phyloP scores from a whole-genome alignment of 92 coral and sea anemone species.

The Scolanthus callimorphus region DNA sequence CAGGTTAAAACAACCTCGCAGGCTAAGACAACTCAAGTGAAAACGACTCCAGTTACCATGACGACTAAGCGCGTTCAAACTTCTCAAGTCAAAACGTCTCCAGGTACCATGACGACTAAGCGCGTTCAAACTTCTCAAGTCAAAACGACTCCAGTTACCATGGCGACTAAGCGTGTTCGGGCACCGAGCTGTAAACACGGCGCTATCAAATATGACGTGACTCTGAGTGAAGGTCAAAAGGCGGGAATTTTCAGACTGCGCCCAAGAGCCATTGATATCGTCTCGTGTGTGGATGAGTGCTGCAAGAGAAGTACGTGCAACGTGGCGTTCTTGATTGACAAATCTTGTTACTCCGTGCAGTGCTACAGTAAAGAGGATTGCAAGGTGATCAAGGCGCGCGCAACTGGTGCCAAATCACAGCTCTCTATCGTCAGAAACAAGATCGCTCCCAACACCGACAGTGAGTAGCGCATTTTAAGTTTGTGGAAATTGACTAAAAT shows the following conservation, averaged over 20 bases:
- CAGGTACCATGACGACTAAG: neutral
- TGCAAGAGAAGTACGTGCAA: constrained; percentile 75
- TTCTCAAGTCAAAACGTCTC: neutral
- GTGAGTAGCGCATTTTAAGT: too few relatives aligned
- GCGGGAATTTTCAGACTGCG: constrained; percentile 75
- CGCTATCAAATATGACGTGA: constrained; percentile 70
- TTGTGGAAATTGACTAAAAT: too few relatives aligned
- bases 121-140: neutral
- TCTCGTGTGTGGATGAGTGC: constrained; percentile 71
- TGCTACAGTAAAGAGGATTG: constrained; percentile 80
- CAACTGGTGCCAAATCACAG: constrained; percentile 38
- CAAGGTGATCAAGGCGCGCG: constrained; percentile 41
- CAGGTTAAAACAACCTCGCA: neutral
- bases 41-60: neutral
- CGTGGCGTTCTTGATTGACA: constrained; percentile 80
- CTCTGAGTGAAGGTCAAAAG: constrained; percentile 65
- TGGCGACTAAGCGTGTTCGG: constrained; percentile 23
- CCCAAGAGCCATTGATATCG: constrained; percentile 63
- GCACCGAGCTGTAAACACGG: constrained; percentile 62
- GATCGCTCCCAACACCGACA: constrained; percentile 45
- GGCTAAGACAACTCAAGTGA: neutral
- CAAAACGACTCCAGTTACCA: constrained; percentile 1
- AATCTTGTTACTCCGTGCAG: constrained; percentile 84
- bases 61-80: neutral
- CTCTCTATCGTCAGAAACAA: constrained; percentile 53